Percentiles rank a stretch among this genome's conserved stretches.
Evolutionary conservation across 1,140 invertebrate genomes (phyloP).

Genomic region (Psix sp.): DNA sequence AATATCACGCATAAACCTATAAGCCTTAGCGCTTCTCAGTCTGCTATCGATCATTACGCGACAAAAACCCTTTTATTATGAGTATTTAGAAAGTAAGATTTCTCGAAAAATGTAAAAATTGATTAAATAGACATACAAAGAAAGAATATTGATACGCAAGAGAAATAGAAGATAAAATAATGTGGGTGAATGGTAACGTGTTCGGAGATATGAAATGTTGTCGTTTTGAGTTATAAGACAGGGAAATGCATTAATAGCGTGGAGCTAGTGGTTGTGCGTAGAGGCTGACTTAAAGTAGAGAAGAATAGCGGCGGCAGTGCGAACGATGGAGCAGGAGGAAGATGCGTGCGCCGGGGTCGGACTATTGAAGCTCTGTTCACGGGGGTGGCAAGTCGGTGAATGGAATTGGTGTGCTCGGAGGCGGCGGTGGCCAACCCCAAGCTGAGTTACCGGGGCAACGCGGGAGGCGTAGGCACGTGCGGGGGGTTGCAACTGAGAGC

Average conservation of each 20-base stretch:
- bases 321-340: conserved; percentile 21
- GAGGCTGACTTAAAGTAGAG: conserved; percentile 20
- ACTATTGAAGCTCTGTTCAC: conserved; percentile 38
- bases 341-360: conserved; percentile 54
- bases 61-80: too few species aligned
- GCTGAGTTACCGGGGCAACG: conserved; percentile 75
- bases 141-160: too few species aligned
- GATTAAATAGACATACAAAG: too few species aligned
- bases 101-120: too few species aligned
- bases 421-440: conserved; percentile 74
- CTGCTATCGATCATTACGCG: too few species aligned
- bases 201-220: neutral
- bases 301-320: conserved; percentile 15
- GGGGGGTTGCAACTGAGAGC: conserved; percentile 50
- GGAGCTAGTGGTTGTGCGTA: conserved; percentile 3
- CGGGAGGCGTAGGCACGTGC: conserved; percentile 72
- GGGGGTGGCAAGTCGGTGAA: conserved; percentile 68
- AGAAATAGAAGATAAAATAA: too few species aligned
- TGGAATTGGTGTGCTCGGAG: conserved; percentile 70
- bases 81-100: too few species aligned
- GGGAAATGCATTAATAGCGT: conserved; percentile 3
- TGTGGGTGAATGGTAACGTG: neutral
- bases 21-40: too few species aligned
- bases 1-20: too few species aligned
- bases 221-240: neutral